These are phyloP conservation scores for Oscheius sp. DNA, from an alignment of 2,888 invertebrate species.

Conservation along the genomic window DNA sequence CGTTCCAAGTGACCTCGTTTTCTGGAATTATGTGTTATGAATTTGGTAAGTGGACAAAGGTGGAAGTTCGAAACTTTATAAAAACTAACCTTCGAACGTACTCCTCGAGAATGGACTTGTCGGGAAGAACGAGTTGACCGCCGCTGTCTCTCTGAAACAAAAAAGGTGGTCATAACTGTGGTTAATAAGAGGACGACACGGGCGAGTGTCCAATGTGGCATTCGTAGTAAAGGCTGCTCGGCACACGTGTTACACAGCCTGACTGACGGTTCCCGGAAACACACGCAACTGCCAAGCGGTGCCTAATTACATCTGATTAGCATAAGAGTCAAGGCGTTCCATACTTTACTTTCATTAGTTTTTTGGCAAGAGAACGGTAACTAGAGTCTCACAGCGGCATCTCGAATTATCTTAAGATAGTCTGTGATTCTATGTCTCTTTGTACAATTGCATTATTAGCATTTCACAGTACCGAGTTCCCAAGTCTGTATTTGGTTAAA, in stretches of 20 bases:
- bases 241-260: slow-evolving; percentile 32
- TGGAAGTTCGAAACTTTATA: too few relatives aligned
- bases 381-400: not conserved
- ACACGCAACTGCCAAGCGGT: slow-evolving; percentile 7
- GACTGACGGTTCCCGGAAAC: slow-evolving; percentile 34
- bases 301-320: too few relatives aligned
- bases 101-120: slow-evolving; percentile 69
- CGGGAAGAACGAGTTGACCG: slow-evolving; percentile 66
- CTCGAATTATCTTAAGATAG: not conserved
- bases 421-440: too few relatives aligned
- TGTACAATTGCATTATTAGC: too few relatives aligned
- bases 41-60: not conserved
- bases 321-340: too few relatives aligned
- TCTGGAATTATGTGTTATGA: slow-evolving; percentile 28
- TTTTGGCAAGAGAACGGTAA: not conserved
- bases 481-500: too few relatives aligned
- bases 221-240: slow-evolving; percentile 35
- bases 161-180: not conserved
- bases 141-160: slow-evolving; percentile 45
- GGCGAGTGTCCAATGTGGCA: slow-evolving; percentile 18
- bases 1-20: slow-evolving; percentile 49
- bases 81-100: slow-evolving; percentile 62
- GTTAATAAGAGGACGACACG: slow-evolving; percentile 6
- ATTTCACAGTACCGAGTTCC: too few relatives aligned
- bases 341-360: too few relatives aligned